phyloP scores from a whole-genome alignment of 1,140 invertebrate genomes.

The Pseudoatta argentina region DNA sequence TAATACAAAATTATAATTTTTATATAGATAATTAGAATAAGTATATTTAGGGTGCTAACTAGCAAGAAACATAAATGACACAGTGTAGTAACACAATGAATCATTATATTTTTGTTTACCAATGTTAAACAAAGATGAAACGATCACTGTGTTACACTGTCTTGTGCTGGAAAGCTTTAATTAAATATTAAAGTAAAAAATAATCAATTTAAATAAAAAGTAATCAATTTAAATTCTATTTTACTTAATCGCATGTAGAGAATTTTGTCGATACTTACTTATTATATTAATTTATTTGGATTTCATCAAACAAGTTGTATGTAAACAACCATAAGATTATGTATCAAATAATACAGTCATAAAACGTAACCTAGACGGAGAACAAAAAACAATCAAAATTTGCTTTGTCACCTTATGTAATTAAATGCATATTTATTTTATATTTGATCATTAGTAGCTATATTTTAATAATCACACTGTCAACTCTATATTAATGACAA shows the following conservation, averaged over 20 bases:
- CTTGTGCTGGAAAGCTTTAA: too few relatives aligned
- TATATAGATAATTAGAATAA: not conserved
- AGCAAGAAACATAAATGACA: too few relatives aligned
- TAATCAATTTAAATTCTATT: not conserved
- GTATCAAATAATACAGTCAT: constrained; percentile 7
- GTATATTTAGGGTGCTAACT: not conserved
- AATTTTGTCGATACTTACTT: constrained; percentile 24
- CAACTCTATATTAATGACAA: not conserved
- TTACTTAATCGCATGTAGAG: not conserved
- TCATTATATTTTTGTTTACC: too few relatives aligned
- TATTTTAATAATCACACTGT: not conserved
- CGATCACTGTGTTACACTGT: too few relatives aligned
- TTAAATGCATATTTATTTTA: not conserved
- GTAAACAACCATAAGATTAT: not conserved
- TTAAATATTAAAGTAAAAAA: too few relatives aligned
- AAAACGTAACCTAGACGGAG: not conserved
- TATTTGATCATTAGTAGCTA: not conserved
- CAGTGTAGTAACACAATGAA: too few relatives aligned
- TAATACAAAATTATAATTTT: not conserved
- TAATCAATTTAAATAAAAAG: not conserved
- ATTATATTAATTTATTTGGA: not conserved
- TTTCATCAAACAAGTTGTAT: not conserved
- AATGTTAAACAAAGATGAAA: too few relatives aligned
- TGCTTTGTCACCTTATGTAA: not conserved
- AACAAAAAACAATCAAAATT: not conserved